Base-by-base conservation (phyloP, 1,140 invertebrate genomes). In the Drosophila bifasciata region DNA sequence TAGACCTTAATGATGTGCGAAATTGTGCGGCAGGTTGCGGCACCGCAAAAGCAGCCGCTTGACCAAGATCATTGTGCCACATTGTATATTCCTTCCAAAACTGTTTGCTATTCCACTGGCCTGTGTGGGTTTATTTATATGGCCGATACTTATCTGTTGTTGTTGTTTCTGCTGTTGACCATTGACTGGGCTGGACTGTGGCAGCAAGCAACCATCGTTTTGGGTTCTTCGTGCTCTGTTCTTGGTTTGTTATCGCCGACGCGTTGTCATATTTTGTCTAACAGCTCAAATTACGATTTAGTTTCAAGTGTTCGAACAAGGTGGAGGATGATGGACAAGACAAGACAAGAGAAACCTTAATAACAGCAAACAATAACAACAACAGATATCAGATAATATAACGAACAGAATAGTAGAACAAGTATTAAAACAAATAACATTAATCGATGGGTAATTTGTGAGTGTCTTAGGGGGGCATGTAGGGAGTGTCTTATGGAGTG, bases 201-300 rank as follows among this genome's bases (percentile, higher is more conserved):
- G n/a, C n/a, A n/a, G n/a, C n/a, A n/a, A n/a, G n/a, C n/a, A n/a
- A n/a, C n/a, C n/a, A n/a, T n/a, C n/a, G n/a, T n/a, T n/a, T n/a
- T n/a, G n/a, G n/a, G 9, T 32, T 11, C 9, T 48, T 53, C 40
- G 49, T 49, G 67, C 32, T 61, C 53, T 36, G 25, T 63, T 41
- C 28, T 43, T 9, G 56, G 28, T 13, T 25, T 46, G 61, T 86
- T 85, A 86, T 85, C 81, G 66, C 23, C 52, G 64, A 57, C 60
- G 64, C 67, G 72, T 62, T 86, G 81, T 85, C 80, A 85, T 85
- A 77, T 80, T 80, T 81, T 86, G 81, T 81, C 78, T 88, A 86
- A 86, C 81, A 86, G 81, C 81, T 86, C 81, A 86, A 86, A 86
- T 86, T 86, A 86, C 81, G 81, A 86, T 88, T 86, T 86, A 78